These are phyloP conservation scores for Steinernema khuongi DNA, from an alignment of 1,140 invertebrate genomes.

Conservation along the genomic window DNA sequence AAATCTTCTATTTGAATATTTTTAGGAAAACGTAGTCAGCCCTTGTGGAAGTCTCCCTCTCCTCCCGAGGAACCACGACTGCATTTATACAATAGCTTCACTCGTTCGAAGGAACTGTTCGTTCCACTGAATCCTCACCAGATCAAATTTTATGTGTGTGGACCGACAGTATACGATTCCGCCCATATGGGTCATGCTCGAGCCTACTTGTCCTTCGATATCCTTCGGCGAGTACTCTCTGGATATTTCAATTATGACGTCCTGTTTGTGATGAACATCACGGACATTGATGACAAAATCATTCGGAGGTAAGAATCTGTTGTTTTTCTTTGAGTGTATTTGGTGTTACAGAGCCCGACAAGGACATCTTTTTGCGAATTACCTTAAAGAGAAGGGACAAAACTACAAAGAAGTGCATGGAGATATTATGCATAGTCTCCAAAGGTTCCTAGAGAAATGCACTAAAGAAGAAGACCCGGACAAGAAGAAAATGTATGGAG, in stretches of 20 bases:
- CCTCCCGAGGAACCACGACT: constrained; percentile 30
- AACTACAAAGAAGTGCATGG: background rate
- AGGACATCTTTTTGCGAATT: constrained; percentile 80
- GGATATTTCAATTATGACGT: constrained; percentile 95
- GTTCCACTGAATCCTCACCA: constrained; percentile 64
- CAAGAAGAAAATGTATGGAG: constrained; percentile 77
- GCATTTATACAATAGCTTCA: constrained; percentile 59
- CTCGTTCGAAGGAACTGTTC: constrained; percentile 71
- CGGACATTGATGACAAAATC: constrained; percentile 96
- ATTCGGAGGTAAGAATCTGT: constrained; percentile 63
- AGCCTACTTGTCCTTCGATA: constrained; percentile 98
- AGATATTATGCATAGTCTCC: background rate
- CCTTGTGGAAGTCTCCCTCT: background rate
- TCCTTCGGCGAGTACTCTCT: constrained; percentile 79
- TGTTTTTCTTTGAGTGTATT: constrained; percentile 30
- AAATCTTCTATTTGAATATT: background rate
- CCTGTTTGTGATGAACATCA: constrained; percentile 89
- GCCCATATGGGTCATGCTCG: constrained; percentile 88
- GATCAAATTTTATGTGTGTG: constrained; percentile 75
- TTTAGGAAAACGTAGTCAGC: background rate
- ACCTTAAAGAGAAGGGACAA: constrained; percentile 62
- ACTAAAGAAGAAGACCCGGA: constrained; percentile 73
- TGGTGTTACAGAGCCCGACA: constrained; percentile 92
- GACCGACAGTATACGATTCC: constrained; percentile 88
- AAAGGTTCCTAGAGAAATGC: constrained; percentile 61